Conservation (phyloP, 2,797 vertebrate genomes). For the Nasua narica region DNA sequence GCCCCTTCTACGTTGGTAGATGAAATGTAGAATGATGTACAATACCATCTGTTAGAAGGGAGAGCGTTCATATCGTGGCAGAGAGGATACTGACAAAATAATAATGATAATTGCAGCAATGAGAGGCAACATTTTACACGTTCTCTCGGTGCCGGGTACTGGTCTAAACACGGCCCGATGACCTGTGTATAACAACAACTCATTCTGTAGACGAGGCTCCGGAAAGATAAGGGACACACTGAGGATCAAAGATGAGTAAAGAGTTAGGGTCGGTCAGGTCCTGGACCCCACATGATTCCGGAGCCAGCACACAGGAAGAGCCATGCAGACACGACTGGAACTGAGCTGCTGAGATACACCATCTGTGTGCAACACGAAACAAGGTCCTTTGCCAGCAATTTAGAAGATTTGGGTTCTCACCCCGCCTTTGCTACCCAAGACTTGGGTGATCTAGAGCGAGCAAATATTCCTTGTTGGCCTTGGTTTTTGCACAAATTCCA, state of each 20-base stretch:
- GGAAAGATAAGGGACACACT: background rate
- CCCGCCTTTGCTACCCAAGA: background rate
- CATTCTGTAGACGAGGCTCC: background rate
- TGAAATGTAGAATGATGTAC: background rate
- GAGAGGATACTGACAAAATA: background rate
- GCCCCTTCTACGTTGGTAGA: background rate
- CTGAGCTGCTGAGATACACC: rapidly evolving
- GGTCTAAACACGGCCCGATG: background rate
- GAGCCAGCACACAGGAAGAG: rapidly evolving
- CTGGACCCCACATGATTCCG: background rate
- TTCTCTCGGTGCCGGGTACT: background rate
- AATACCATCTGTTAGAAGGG: background rate
- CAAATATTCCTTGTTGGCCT: background rate
- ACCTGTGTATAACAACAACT: background rate
- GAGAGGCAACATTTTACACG: background rate
- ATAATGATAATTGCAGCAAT: background rate
- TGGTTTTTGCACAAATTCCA: background rate
- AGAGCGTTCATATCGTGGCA: background rate
- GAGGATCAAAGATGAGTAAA: background rate
- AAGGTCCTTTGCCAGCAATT: background rate
- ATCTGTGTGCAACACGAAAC: rapidly evolving
- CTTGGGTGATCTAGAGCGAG: rapidly evolving
- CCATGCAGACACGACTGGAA: rapidly evolving
- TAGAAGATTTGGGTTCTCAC: background rate
- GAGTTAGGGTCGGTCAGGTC: background rate